Evolutionary conservation across 2,888 invertebrate species (phyloP).

Genomic region (Drosophila infuscata): DNA sequence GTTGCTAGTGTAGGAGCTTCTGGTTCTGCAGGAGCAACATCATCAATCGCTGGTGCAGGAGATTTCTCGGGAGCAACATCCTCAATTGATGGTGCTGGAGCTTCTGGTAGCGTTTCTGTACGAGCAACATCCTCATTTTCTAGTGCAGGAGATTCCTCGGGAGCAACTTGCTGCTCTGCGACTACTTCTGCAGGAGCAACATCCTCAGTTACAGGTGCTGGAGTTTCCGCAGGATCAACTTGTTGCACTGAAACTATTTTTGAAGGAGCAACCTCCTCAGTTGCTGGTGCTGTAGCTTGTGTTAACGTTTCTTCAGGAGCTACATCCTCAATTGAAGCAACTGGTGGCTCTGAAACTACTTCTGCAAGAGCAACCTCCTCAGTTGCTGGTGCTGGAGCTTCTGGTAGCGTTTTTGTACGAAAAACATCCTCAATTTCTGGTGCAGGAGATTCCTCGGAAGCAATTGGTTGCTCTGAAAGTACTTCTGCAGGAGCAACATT

Average conservation of each 20-base stretch:
- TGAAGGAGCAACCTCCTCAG: neutral
- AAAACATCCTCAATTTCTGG: neutral
- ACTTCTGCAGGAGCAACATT: neutral
- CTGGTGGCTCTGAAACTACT: neutral
- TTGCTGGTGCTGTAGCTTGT: no score
- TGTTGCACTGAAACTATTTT: no score
- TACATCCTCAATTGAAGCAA: neutral
- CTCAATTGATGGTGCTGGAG: no score
- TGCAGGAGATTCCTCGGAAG: neutral
- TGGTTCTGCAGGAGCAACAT: no score
- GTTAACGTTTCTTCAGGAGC: neutral
- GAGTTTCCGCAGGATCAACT: neutral
- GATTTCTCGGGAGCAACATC: no score
- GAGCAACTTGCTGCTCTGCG: no score
- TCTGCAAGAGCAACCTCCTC: neutral
- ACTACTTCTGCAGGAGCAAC: neutral
- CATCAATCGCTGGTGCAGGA: no score
- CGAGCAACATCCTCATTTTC: no score
- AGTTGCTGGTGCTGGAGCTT: neutral
- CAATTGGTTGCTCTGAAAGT: neutral
- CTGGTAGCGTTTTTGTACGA: neutral
- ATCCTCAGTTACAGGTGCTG: no score
- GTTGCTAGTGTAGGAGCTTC: no score
- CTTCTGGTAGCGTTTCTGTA: no score
- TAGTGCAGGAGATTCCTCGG: no score